Base-by-base conservation (phyloP, 2,888 invertebrate species). In the Drosophila macrospina region DNA sequence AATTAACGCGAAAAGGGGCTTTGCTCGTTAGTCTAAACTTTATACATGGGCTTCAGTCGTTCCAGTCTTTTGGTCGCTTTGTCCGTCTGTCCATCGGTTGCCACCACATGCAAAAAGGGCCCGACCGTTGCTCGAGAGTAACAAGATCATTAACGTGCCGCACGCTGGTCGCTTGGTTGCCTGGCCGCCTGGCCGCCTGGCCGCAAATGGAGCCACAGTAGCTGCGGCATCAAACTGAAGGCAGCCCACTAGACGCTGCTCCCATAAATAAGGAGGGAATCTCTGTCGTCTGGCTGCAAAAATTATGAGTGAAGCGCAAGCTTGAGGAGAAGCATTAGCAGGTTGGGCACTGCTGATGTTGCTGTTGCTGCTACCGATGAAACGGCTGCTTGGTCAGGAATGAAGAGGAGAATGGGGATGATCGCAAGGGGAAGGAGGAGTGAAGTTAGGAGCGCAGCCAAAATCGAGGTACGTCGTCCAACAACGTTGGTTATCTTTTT, bases 91-190 rank as follows among this genome's bases (percentile, higher is more conserved):
- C 30, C 2, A 11, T 51, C 44, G 1, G 37, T 51, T 24, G 8
- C 7, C 24, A 34, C 32, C 50, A 24, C 61, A 82, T 80, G 77
- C 83, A 75, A 88, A 87, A 87, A 87, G 88, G 88, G 80, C 59
- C 54, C 41, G 52, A 32, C 57, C 39, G 28, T 59, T 68, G 68
- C 68, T 71, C 72, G 61, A 64, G 71, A 78, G 80, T 86, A 88
- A 90, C 88, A 88, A 88, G 90, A 88, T 88, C 88, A 90, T 88
- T 88, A 88, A 86, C 73, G 79, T 86, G 78, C 77, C 76, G 69
- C 81, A 69, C 66, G 76, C 64, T 34, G 41, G 28, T 32, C 32
- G 42, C 56, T 41, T 4, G 41, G 50, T 59, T 63, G n/a, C n/a
- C n/a, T n/a, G n/a, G n/a, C n/a, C n/a, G n/a, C n/a, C n/a, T n/a